phyloP scores from a whole-genome alignment of 2,888 invertebrate species.

The Drosophila mayaguana region DNA sequence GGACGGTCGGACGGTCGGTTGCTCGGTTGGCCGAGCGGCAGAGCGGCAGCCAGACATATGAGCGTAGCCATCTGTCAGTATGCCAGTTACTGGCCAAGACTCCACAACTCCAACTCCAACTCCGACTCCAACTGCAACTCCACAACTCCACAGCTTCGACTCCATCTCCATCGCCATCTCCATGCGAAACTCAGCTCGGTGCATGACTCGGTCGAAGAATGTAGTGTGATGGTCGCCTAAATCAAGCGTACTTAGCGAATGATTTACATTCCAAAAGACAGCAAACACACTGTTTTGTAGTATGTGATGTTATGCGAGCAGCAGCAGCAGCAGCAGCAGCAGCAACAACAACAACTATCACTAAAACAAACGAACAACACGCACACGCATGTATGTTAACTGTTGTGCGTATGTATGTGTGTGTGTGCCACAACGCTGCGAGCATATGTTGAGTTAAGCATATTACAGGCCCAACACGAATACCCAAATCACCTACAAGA shows the following conservation, averaged over 20 bases:
- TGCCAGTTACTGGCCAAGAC: slow-evolving; percentile 51
- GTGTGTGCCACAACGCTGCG: slow-evolving; percentile 56
- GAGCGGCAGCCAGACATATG: slow-evolving; percentile 33
- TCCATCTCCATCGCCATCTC: slow-evolving; percentile 31
- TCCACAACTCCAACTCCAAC: slow-evolving; percentile 9
- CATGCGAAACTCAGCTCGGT: slow-evolving; percentile 34
- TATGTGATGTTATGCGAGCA: slow-evolving; percentile 84
- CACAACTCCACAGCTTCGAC: slow-evolving; percentile 9
- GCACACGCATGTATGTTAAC: slow-evolving; percentile 19
- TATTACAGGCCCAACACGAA: slow-evolving; percentile 38
- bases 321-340: slow-evolving; percentile 50
- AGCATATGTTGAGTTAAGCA: slow-evolving; percentile 35
- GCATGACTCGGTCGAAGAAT: slow-evolving; percentile 70
- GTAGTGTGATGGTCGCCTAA: slow-evolving; percentile 83
- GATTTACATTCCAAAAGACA: slow-evolving; percentile 85
- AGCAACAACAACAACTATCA: slow-evolving; percentile 23
- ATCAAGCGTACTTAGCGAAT: slow-evolving; percentile 84
- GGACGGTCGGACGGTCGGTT: too few species aligned
- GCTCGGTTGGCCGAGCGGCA: neutral
- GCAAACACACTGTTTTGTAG: slow-evolving; percentile 83
- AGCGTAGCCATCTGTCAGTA: slow-evolving; percentile 73
- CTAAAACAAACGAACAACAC: slow-evolving; percentile 41
- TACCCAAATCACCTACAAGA: slow-evolving; percentile 52
- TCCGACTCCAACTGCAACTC: slow-evolving; percentile 24
- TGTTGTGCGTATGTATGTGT: slow-evolving; percentile 20